These are phyloP conservation scores for Venturia canescens DNA, from an alignment of 1,140 invertebrate genomes.

Conservation along the genomic window DNA sequence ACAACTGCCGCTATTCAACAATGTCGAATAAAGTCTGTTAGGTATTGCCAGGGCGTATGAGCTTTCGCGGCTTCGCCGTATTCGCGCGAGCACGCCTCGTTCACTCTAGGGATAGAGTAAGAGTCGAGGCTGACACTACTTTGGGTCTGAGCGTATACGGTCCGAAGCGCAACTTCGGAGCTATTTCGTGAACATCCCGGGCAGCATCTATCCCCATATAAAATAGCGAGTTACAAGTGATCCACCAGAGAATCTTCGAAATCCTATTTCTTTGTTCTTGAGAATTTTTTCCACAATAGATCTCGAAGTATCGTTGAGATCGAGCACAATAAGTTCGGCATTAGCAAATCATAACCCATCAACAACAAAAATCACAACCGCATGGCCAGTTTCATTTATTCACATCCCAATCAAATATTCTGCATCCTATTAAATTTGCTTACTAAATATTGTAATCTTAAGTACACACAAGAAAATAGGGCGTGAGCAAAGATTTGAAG, in stretches of 20 bases:
- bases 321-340: too few species aligned
- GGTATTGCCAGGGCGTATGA: conserved; percentile 67
- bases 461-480: too few species aligned
- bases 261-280: neutral
- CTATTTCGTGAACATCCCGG: neutral
- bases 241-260: neutral
- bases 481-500: too few species aligned
- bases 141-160: conserved; percentile 10
- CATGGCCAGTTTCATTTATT: too few species aligned
- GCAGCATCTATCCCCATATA: neutral
- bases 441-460: too few species aligned
- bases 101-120: conserved; percentile 30
- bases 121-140: conserved; percentile 29
- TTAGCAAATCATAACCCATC: too few species aligned
- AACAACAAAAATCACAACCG: too few species aligned
- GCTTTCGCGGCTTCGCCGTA: conserved; percentile 43
- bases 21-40: conserved; percentile 78
- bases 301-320: neutral
- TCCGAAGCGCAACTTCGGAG: neutral
- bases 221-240: neutral
- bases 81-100: neutral
- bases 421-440: too few species aligned
- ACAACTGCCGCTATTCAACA: conserved; percentile 78
- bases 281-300: neutral
- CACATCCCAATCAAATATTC: too few species aligned